Conservation (phyloP, 2,797 vertebrate genomes). For the Spatula versicolor region DNA sequence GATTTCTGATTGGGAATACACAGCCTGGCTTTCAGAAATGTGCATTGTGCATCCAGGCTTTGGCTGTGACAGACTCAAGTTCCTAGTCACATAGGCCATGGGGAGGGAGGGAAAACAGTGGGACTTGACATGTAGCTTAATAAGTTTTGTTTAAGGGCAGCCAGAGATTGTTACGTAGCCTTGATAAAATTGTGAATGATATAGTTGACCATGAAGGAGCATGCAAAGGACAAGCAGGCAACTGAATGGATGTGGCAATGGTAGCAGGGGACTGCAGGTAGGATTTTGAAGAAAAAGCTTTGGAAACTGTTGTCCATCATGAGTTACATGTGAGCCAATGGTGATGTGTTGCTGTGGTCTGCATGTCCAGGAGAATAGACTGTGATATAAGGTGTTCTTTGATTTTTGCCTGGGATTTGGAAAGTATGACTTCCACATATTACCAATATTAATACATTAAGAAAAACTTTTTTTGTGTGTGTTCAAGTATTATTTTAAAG, state of each 20-base stretch:
- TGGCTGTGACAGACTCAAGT: accelerated
- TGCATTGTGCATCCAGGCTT: background rate
- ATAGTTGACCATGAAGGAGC: too few species aligned
- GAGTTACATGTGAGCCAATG: background rate
- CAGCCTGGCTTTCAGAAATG: background rate
- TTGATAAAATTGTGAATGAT: background rate
- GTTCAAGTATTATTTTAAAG: background rate
- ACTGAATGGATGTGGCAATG: background rate
- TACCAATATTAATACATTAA: background rate
- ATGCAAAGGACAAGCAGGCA: too few species aligned
- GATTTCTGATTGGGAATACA: background rate
- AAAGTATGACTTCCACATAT: background rate
- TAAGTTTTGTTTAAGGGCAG: background rate
- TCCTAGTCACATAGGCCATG: accelerated
- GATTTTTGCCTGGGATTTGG: background rate
- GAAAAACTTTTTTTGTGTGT: background rate
- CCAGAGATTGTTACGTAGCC: background rate
- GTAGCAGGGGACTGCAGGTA: too few species aligned
- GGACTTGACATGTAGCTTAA: background rate
- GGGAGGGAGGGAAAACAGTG: background rate
- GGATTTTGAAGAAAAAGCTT: background rate
- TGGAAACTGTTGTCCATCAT: background rate
- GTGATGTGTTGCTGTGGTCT: background rate
- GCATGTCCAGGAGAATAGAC: background rate
- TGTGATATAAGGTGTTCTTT: background rate